Conservation (phyloP, 2,797 vertebrate genomes). For the Cryptoblepharus egeriae region DNA sequence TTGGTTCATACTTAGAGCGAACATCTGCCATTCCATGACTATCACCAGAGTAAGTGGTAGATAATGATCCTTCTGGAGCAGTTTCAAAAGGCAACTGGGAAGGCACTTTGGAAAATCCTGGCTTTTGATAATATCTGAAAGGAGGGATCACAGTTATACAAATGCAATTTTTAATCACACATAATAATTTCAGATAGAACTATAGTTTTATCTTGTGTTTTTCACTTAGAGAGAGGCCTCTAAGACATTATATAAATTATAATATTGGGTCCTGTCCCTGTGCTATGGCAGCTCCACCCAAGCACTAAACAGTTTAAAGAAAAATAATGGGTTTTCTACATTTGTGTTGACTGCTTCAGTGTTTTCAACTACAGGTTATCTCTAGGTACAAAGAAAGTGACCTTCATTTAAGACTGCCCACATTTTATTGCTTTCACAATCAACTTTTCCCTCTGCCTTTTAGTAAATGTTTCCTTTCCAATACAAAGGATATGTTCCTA, state of each 20-base stretch:
- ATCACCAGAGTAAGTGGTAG: conserved; percentile 64
- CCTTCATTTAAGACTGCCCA: conserved; percentile 10
- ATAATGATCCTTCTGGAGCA: conserved; percentile 44
- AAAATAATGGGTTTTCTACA: conserved; percentile 59
- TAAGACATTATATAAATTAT: too few relatives aligned
- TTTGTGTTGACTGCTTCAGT: conserved; percentile 37
- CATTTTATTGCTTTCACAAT: neutral
- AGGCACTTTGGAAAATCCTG: conserved; percentile 69
- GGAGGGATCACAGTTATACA: conserved; percentile 36
- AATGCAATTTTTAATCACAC: neutral
- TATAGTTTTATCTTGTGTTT: too few relatives aligned
- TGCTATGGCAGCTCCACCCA: too few relatives aligned
- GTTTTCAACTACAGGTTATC: conserved; percentile 48
- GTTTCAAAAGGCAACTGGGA: conserved; percentile 63
- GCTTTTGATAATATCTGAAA: conserved; percentile 74
- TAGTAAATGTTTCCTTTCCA: conserved; percentile 46
- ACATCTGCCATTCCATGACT: conserved; percentile 69
- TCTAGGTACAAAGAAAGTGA: conserved; percentile 64
- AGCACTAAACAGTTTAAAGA: too few relatives aligned
- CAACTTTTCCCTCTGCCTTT: conserved; percentile 39
- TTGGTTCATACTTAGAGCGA: conserved; percentile 71
- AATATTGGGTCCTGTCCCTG: too few relatives aligned
- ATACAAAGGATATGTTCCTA: neutral
- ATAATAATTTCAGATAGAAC: too few relatives aligned
- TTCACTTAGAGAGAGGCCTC: too few relatives aligned